Conservation (phyloP, 2,797 vertebrate genomes). For the Micromesistius poutassou region DNA sequence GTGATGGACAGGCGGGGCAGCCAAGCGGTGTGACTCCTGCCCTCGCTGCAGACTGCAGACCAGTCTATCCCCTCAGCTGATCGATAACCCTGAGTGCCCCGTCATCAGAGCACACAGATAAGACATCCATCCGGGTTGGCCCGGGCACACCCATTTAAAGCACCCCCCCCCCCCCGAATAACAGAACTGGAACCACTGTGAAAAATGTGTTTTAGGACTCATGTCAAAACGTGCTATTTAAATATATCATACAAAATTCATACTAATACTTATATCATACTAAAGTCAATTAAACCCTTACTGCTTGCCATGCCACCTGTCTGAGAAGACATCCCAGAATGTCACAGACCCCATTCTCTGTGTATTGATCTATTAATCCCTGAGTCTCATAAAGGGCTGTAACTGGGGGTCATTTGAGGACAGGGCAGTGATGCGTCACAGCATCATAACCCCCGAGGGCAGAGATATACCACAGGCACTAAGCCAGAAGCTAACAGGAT, state of each 20-base stretch:
- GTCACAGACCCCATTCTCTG: not conserved
- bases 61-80: slow-evolving; percentile 23
- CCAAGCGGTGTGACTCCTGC: not conserved
- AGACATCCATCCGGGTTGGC: slow-evolving; percentile 10
- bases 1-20: not conserved
- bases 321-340: not conserved
- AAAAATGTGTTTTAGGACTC: not conserved
- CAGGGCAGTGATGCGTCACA: slow-evolving; percentile 37
- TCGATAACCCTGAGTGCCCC: slow-evolving; percentile 21
- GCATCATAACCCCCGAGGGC: slow-evolving; percentile 51
- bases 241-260: not conserved
- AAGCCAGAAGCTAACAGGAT: slow-evolving; percentile 63
- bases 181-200: not conserved
- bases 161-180: not conserved
- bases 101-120: slow-evolving; percentile 5
- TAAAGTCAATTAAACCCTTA: not conserved
- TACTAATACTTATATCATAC: not conserved
- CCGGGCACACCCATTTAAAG: not conserved
- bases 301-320: not conserved
- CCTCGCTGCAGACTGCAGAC: not conserved
- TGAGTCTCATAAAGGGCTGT: slow-evolving; percentile 41
- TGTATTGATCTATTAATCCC: not conserved
- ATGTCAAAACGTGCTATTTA: not conserved
- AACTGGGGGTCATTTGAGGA: slow-evolving; percentile 54
- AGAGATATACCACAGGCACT: slow-evolving; percentile 55